Percentiles rank a stretch among this genome's conserved stretches.
Evolutionary conservation across 2,888 invertebrate genomes (phyloP).

Genomic region (Sinelater perroti): DNA sequence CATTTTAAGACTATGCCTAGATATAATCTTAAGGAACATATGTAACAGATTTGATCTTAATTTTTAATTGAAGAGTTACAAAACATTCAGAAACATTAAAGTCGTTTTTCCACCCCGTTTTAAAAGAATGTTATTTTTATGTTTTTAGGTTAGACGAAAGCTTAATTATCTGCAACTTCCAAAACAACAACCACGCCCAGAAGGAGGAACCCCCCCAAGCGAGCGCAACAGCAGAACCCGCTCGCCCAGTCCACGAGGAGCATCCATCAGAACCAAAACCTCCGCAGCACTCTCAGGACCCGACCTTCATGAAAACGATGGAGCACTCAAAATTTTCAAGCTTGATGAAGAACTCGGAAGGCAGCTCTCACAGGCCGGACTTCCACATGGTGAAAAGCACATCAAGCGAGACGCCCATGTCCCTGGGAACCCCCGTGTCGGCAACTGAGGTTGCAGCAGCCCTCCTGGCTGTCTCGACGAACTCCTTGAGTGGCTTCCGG

Average conservation of each 20-base stretch:
- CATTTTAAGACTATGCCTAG: too few species aligned
- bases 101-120: neutral
- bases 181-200: constrained; percentile 27
- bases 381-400: constrained; percentile 61
- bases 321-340: constrained; percentile 59
- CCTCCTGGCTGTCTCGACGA: constrained; percentile 64
- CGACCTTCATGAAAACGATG: constrained; percentile 59
- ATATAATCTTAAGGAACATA: too few species aligned
- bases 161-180: constrained; percentile 60
- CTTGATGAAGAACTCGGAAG: constrained; percentile 53
- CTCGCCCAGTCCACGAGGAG: constrained; percentile 18
- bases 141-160: constrained; percentile 67
- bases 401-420: constrained; percentile 61
- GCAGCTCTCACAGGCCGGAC: constrained; percentile 42
- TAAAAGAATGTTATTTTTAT: constrained; percentile 6
- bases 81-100: too few species aligned
- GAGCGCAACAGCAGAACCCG: constrained; percentile 34
- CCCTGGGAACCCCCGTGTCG: constrained; percentile 63
- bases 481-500: constrained; percentile 60
- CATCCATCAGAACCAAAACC: constrained; percentile 40
- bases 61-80: too few species aligned
- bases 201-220: constrained; percentile 15
- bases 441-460: constrained; percentile 65
- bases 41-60: too few species aligned
- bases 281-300: constrained; percentile 41